These are phyloP conservation scores for Corapipo altera DNA, from an alignment of 2,113 vertebrate genomes.

Conservation along the genomic window DNA sequence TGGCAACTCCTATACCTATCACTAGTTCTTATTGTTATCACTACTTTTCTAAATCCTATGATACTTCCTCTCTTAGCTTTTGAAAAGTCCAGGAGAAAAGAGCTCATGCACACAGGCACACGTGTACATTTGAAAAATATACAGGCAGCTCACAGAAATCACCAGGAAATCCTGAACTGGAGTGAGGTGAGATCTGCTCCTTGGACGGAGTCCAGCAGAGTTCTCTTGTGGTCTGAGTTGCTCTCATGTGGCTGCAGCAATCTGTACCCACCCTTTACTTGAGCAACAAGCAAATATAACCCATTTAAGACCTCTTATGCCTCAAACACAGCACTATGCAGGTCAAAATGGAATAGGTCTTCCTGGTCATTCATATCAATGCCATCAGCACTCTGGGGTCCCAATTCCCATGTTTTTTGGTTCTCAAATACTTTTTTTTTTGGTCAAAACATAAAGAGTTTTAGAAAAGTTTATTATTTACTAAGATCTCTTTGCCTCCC, in stretches of 20 bases:
- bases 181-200: neutral
- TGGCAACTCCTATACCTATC: neutral
- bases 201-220: neutral
- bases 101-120: neutral
- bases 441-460: neutral
- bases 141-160: neutral
- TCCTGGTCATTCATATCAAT: neutral
- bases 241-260: neutral
- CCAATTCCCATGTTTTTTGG: neutral
- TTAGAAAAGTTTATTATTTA: neutral
- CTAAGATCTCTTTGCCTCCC: neutral
- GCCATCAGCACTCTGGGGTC: neutral
- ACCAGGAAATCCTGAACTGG: neutral
- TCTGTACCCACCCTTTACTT: neutral
- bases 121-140: rapidly evolving
- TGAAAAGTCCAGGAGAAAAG: neutral
- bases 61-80: neutral
- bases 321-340: rapidly evolving
- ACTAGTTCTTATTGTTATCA: neutral
- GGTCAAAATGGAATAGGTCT: rapidly evolving
- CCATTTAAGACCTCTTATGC: rapidly evolving
- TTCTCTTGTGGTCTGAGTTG: neutral
- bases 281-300: neutral
- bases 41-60: neutral
- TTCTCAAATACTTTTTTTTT: neutral